Conservation (phyloP, 2,113 vertebrate species). For the Serilophus lunatus region DNA sequence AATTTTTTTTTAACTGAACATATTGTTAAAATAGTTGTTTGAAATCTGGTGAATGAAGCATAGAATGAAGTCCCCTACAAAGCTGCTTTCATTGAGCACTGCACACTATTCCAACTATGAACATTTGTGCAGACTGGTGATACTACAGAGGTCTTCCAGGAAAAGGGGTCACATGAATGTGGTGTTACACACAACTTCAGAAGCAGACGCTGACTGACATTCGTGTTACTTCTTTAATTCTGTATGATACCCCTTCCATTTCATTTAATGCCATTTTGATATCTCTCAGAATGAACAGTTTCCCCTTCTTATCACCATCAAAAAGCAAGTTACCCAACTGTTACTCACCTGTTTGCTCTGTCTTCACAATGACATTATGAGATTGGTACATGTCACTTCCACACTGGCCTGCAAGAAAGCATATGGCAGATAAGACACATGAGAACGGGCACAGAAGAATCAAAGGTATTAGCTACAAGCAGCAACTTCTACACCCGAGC, state of each 20-base stretch:
- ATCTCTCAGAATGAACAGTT: not conserved
- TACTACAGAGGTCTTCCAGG: not conserved
- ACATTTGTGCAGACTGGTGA: not conserved
- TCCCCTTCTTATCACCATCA: not conserved
- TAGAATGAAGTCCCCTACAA: not conserved
- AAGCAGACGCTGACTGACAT: not conserved
- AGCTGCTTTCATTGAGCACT: not conserved
- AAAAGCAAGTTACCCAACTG: not conserved
- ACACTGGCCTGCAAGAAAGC: slow-evolving; percentile 76
- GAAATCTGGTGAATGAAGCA: not conserved
- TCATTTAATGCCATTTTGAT: not conserved
- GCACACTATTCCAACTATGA: not conserved
- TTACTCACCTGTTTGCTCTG: slow-evolving; percentile 78
- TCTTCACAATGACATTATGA: slow-evolving; percentile 82
- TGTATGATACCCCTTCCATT: not conserved
- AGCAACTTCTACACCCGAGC: not conserved
- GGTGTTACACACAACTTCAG: not conserved
- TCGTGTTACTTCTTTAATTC: not conserved
- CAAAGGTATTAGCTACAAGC: not conserved
- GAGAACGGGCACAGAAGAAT: not conserved
- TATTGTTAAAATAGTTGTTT: not conserved
- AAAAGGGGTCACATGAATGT: not conserved
- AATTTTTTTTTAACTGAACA: not conserved
- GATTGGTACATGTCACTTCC: slow-evolving; percentile 78
- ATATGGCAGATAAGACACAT: not conserved